Evolutionary conservation across 2,888 invertebrate genomes (phyloP).

Genomic region (Ditula angustiorana): DNA sequence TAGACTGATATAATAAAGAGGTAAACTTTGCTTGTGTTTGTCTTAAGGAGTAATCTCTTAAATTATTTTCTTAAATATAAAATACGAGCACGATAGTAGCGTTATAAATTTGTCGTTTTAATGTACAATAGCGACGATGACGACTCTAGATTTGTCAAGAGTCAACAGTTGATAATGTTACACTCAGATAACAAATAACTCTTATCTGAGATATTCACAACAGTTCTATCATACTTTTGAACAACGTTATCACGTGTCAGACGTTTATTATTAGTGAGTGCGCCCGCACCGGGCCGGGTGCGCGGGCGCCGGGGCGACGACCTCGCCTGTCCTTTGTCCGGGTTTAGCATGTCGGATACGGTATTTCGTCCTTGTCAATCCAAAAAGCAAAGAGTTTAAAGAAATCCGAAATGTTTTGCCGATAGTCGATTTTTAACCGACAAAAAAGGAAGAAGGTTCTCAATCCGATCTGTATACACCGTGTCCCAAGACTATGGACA

Average conservation of each 20-base stretch:
- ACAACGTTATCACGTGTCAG: not conserved
- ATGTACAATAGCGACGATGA: not conserved
- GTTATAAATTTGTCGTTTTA: no score
- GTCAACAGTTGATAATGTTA: not conserved
- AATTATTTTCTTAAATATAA: no score
- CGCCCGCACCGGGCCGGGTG: constrained; percentile 21
- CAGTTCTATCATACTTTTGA: not conserved
- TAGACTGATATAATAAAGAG: no score
- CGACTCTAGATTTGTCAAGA: not conserved
- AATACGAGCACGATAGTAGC: no score
- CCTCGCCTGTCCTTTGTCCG: constrained; percentile 12
- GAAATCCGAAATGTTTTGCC: no score
- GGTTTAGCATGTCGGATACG: not conserved
- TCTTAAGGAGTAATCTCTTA: no score
- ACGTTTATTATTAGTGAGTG: constrained; percentile 32
- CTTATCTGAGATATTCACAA: constrained; percentile 1
- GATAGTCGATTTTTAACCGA: no score
- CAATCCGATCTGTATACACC: no score
- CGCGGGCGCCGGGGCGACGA: constrained; percentile 28
- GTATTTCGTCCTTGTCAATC: not conserved
- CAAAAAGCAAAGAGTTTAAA: no score
- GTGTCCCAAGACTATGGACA: no score
- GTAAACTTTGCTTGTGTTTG: no score
- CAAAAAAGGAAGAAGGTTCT: no score
- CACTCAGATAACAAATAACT: not conserved